Base-by-base conservation (phyloP, 2,113 vertebrate genomes). In the Neotoma lepida region DNA sequence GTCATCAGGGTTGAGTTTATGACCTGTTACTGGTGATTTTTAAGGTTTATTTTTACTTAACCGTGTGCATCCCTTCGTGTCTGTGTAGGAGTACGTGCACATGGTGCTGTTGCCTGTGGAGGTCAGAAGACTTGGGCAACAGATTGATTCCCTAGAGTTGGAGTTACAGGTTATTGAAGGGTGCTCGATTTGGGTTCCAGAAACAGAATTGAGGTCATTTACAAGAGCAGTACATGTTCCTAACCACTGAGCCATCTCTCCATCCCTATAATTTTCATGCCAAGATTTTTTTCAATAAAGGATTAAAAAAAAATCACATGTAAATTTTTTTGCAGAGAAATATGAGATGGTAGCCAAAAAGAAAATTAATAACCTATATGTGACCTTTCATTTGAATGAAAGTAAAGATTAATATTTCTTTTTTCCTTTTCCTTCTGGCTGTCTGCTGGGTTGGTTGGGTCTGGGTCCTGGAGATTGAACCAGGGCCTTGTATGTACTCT, bases 331-430 rank as follows among this genome's bases (percentile, higher is more conserved):
- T 92, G 14, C 39, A 51, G 85, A 92, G 63, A 56, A 74, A 90
- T 84, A 87, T 1, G n/a, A 85, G 63, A 84, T 93, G 78, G 35
- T 66, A 56, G 68, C 7, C 33, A 61, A 77, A 94, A 90, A n/a
- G 17, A 94, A 94, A 91, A 92, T 74, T 78, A 89, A 77, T 87
- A 18, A n/a, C 73, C 17, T 35, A 61, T 81, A 10, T 80, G 14
- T 92, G 77, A 26, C 30, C 86, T 93, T 93, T 95, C 54, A 68
- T 73, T 89, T 94, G 64, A 61, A 82, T 93, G 71, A 92, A 94
- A 73, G 9, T 86, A 77, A 49, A 82, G 3, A 26, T 49, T 85
- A 9, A 49, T 66, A 39, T 33, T 78, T 63, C 24, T 28, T 84
- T 84, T 82, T 63, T 44, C 26, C 17, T 44, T 84, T 84, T 84